These are phyloP conservation scores for Atta colombica DNA, from an alignment of 1,140 invertebrate genomes.

Conservation along the genomic window DNA sequence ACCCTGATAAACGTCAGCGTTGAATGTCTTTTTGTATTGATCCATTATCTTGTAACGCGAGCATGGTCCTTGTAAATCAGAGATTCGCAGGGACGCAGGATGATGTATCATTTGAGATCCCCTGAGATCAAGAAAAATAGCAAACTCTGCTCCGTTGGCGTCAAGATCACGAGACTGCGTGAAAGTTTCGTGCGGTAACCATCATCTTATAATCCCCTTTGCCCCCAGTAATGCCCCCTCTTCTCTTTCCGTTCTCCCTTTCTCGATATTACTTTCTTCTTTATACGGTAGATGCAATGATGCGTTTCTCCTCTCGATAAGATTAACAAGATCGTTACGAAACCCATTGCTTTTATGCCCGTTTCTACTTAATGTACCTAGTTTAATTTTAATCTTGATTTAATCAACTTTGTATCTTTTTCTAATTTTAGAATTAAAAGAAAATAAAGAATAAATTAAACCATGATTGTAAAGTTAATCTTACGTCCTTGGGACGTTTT, in stretches of 20 bases:
- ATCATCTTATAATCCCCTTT: conserved; percentile 22
- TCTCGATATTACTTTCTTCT: conserved; percentile 43
- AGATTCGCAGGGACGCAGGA: not conserved
- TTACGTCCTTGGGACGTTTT: too few species aligned
- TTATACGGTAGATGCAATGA: conserved; percentile 28
- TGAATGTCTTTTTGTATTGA: not conserved
- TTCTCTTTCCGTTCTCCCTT: conserved; percentile 6
- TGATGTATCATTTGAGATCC: not conserved
- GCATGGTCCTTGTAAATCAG: not conserved
- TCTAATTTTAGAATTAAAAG: too few species aligned
- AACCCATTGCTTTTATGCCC: not conserved
- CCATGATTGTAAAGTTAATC: too few species aligned
- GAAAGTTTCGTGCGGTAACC: conserved; percentile 58
- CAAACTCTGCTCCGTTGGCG: conserved; percentile 15
- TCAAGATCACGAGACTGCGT: conserved; percentile 55
- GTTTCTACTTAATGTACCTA: too few species aligned
- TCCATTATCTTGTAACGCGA: conserved; percentile 23
- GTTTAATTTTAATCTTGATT: too few species aligned
- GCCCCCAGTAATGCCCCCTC: not conserved
- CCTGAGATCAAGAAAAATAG: conserved; percentile 30
- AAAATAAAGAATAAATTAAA: too few species aligned
- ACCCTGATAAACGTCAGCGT: not conserved
- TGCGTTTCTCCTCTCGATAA: conserved; percentile 32
- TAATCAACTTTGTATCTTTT: too few species aligned
- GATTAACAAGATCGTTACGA: not conserved